These are phyloP conservation scores for Unio pictorum DNA, from an alignment of 2,888 invertebrate genomes.

Conservation along the genomic window DNA sequence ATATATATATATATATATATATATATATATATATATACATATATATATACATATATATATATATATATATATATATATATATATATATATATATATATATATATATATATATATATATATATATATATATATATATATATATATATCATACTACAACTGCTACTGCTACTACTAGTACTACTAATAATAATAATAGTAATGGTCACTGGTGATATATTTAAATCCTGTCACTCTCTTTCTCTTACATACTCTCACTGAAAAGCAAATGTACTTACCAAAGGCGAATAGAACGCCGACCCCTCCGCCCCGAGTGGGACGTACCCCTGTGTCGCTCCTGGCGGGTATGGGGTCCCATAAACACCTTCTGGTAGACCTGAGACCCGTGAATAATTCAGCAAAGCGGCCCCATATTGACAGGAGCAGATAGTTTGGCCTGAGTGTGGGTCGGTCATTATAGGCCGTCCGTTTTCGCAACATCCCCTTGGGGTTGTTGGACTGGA, in stretches of 20 bases:
- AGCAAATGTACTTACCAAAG: slow-evolving; percentile 82
- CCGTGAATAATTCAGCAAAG: slow-evolving; percentile 79
- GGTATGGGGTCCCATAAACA: slow-evolving; percentile 65
- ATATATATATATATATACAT: no score
- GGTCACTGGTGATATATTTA: no score
- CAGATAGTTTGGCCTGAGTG: slow-evolving; percentile 69
- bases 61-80: no score
- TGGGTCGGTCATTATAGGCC: slow-evolving; percentile 72
- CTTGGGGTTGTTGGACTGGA: slow-evolving; percentile 46
- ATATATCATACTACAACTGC: no score
- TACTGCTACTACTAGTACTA: no score
- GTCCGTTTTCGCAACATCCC: slow-evolving; percentile 90
- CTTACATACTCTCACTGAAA: background rate
- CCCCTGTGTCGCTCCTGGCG: slow-evolving; percentile 68
- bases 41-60: no score
- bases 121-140: no score
- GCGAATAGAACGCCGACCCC: slow-evolving; percentile 95
- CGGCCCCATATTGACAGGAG: slow-evolving; percentile 80
- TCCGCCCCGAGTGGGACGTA: slow-evolving; percentile 71
- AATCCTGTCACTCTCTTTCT: no score
- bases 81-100: no score
- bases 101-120: no score
- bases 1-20: no score
- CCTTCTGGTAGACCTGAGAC: slow-evolving; percentile 75
- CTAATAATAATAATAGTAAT: no score